A percentile compares a stretch with the other conserved stretches of the same genome.
phyloP scores from a whole-genome alignment of 2,113 vertebrate genomes.

The Hippocampus barbouri region DNA sequence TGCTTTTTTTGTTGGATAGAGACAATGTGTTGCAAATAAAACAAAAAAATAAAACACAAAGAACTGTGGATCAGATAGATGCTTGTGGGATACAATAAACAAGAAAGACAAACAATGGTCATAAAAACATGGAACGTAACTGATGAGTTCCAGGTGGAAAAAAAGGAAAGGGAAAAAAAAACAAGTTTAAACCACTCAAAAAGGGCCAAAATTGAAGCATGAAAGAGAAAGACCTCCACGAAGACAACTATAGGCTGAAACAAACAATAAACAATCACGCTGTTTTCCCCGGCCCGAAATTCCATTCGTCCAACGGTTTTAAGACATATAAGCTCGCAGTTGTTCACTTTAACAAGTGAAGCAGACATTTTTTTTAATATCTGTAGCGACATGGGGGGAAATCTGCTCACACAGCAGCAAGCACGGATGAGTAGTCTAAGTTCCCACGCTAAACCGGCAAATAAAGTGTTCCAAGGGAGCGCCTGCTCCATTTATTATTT shows the following conservation, averaged over 20 bases:
- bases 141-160: not conserved
- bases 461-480: slow-evolving; percentile 1
- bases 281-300: not conserved
- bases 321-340: not conserved
- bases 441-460: not conserved
- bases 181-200: not conserved
- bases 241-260: not conserved
- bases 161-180: not conserved
- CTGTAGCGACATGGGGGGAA: not conserved
- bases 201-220: not conserved
- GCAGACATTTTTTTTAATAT: not conserved
- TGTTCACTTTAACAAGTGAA: not conserved
- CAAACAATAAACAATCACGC: not conserved
- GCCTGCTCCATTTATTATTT: slow-evolving; percentile 1
- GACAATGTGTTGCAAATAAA: not conserved
- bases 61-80: not conserved
- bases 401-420: not conserved
- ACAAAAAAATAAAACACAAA: not conserved
- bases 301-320: not conserved
- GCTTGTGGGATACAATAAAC: not conserved
- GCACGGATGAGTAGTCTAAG: not conserved
- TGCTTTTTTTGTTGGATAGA: too few relatives aligned
- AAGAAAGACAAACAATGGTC: not conserved
- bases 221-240: not conserved
- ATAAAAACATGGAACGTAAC: not conserved